A percentile compares a stretch with the other conserved stretches of the same genome.
phyloP scores from a whole-genome alignment of 2,113 vertebrate species.

The Chaenogobius annularis region DNA sequence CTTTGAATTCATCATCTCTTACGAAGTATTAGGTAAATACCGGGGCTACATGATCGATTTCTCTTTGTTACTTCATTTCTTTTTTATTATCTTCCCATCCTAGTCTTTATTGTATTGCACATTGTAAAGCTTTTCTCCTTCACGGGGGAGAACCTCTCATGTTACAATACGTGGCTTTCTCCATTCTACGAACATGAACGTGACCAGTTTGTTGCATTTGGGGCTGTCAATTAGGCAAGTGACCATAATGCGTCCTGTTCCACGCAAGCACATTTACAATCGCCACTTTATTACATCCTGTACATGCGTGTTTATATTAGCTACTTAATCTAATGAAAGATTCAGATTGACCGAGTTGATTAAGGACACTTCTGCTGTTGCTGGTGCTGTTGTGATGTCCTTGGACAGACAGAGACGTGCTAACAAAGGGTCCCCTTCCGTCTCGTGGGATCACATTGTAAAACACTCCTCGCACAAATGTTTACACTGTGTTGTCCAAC shows the following conservation, averaged over 20 bases:
- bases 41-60: no score
- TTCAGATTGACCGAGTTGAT: not conserved
- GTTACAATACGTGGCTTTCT: no score
- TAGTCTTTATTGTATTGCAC: no score
- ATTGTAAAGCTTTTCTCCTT: no score
- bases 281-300: not conserved
- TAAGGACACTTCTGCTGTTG: not conserved
- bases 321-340: slow-evolving; percentile 1
- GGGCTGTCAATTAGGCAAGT: not conserved
- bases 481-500: no score
- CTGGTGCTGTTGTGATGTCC: not conserved
- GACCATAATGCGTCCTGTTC: not conserved
- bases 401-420: not conserved
- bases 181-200: no score
- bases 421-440: not conserved
- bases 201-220: not conserved
- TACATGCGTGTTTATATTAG: not conserved
- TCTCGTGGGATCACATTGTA: not conserved
- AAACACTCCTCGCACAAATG: not conserved
- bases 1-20: no score
- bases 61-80: no score
- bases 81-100: no score
- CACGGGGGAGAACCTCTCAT: no score
- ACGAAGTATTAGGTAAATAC: no score
- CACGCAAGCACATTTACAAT: not conserved